phyloP scores from a whole-genome alignment of 2,888 invertebrate species.

The Elysia crispata region DNA sequence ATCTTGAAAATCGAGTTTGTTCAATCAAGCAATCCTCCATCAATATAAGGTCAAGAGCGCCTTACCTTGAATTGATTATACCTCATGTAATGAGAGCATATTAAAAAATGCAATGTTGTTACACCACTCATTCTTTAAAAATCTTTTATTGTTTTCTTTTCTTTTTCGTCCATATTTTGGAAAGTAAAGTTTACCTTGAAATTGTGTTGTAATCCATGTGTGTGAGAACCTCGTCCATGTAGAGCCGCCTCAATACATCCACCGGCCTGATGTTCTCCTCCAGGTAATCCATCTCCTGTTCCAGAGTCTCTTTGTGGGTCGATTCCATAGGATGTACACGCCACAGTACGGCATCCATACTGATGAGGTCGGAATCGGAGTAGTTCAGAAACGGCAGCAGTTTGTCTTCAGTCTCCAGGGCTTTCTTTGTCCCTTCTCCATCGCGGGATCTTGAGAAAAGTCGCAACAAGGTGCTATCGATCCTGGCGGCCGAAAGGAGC shows the following conservation, averaged over 20 bases:
- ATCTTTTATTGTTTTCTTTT: no score
- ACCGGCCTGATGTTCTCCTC: slow-evolving; percentile 27
- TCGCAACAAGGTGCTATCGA: slow-evolving; percentile 38
- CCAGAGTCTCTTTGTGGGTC: slow-evolving; percentile 33
- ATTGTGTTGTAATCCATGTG: slow-evolving; percentile 40
- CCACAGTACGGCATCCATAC: slow-evolving; percentile 41
- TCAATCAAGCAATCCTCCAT: no score
- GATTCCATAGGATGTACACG: slow-evolving; percentile 31
- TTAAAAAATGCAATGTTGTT: no score
- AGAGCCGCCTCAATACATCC: slow-evolving; percentile 7
- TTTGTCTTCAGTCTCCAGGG: neutral
- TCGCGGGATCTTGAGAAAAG: slow-evolving; percentile 28
- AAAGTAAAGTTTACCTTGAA: slow-evolving; percentile 29
- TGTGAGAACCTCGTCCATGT: slow-evolving; percentile 22
- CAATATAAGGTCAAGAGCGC: no score
- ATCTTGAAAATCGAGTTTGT: no score
- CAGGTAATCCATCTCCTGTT: slow-evolving; percentile 35
- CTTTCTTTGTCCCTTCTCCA: neutral
- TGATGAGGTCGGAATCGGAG: slow-evolving; percentile 41
- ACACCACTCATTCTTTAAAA: no score
- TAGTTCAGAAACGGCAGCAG: slow-evolving; percentile 39
- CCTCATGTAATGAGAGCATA: no score
- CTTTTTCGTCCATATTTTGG: no score
- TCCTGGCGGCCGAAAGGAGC: slow-evolving; percentile 35
- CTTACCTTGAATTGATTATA: no score